Conservation (phyloP, 2,888 invertebrate genomes). For the Neocrepidodera transversa region DNA sequence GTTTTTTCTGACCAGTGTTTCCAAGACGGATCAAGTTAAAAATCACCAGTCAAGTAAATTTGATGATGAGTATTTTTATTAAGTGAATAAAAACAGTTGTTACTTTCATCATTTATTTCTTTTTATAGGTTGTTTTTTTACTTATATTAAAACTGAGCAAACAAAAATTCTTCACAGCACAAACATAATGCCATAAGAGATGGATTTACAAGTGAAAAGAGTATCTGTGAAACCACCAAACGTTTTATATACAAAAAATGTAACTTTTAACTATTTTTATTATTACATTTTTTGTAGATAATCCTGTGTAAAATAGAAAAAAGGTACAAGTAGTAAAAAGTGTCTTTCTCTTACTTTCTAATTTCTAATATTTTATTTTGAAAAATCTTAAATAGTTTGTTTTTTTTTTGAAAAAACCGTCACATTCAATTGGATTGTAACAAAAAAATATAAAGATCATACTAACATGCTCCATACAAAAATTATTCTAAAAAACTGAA, state of each 20-base stretch:
- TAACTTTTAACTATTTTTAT: not conserved
- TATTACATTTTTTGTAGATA: not conserved
- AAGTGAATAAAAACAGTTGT: conserved; percentile 33
- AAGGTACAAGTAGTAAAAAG: conserved; percentile 11
- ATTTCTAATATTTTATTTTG: conserved; percentile 12
- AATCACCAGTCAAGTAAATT: conserved; percentile 64
- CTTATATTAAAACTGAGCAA: conserved; percentile 31
- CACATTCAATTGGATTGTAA: conserved; percentile 10
- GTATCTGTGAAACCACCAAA: conserved; percentile 7
- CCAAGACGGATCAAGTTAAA: conserved; percentile 87
- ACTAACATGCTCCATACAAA: conserved; percentile 21
- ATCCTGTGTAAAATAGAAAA: not conserved
- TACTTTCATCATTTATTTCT: conserved; percentile 16
- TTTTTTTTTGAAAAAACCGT: not conserved
- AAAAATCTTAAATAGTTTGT: conserved; percentile 13
- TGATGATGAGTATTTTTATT: conserved; percentile 71
- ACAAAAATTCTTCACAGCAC: conserved; percentile 25
- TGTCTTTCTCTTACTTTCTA: conserved; percentile 3
- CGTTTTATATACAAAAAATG: conserved; percentile 6
- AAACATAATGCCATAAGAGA: conserved; percentile 20
- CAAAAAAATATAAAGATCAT: not conserved
- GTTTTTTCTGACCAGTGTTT: too few relatives aligned
- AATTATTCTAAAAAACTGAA: conserved; percentile 17
- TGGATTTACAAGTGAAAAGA: conserved; percentile 5
- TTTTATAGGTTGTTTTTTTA: conserved; percentile 26